These are phyloP conservation scores for Callinectes sapidus DNA, from an alignment of 2,888 invertebrate species.

Conservation along the genomic window DNA sequence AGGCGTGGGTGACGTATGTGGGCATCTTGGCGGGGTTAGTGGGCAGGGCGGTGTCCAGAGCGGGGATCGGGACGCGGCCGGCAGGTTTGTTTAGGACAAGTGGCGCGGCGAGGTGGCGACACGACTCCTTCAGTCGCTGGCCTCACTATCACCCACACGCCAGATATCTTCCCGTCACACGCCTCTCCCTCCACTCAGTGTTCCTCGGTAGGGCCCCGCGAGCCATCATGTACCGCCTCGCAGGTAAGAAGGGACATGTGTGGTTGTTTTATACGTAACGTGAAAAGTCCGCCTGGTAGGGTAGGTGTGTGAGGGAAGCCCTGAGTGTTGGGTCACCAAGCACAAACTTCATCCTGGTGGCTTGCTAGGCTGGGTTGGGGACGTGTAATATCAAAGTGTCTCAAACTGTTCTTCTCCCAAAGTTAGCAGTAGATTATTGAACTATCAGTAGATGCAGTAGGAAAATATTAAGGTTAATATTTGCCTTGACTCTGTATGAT, in stretches of 20 bases:
- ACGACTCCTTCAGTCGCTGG: neutral
- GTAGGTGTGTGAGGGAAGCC: neutral
- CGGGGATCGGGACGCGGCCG: conserved; percentile 22
- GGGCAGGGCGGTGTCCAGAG: neutral
- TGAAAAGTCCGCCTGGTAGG: neutral
- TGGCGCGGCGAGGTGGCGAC: conserved; percentile 6
- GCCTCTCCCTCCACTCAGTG: too few relatives aligned
- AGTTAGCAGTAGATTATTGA: neutral
- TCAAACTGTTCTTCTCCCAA: neutral
- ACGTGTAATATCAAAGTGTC: neutral
- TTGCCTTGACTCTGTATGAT: too few relatives aligned
- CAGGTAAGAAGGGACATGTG: conserved; percentile 34
- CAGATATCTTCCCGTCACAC: neutral
- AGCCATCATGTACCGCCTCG: conserved; percentile 39
- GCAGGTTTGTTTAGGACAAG: conserved; percentile 58
- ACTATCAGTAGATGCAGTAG: neutral
- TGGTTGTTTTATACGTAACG: neutral
- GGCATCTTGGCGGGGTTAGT: neutral
- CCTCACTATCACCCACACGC: neutral
- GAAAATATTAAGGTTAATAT: too few relatives aligned
- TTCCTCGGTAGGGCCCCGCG: neutral
- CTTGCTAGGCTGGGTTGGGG: neutral
- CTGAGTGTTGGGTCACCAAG: neutral
- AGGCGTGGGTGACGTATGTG: neutral
- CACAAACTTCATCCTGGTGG: neutral